A percentile compares a stretch with the other conserved stretches of the same genome.
phyloP scores from a whole-genome alignment of 2,888 invertebrate genomes.

The Linyphia triangularis region DNA sequence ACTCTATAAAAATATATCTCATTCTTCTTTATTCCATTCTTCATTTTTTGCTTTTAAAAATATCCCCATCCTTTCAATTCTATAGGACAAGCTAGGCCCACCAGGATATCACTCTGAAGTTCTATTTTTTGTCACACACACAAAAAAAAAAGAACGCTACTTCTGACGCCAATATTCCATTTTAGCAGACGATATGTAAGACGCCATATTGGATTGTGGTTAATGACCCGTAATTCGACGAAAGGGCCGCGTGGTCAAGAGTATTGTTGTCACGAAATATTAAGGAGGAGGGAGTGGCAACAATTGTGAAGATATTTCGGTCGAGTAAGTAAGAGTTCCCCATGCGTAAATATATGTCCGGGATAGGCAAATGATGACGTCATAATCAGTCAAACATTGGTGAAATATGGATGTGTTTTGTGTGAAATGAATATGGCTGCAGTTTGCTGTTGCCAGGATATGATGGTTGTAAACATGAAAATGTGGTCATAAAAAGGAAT shows the following conservation, averaged over 20 bases:
- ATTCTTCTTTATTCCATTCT: slow-evolving; percentile 40
- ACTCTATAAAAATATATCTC: slow-evolving; percentile 71
- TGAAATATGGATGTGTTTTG: background rate
- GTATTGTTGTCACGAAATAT: background rate
- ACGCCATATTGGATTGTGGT: slow-evolving; percentile 3
- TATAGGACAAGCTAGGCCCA: background rate
- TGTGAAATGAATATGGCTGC: background rate
- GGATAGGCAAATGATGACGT: slow-evolving; percentile 3
- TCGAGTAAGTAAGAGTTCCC: background rate
- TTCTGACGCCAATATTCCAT: slow-evolving; percentile 13
- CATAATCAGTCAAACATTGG: slow-evolving; percentile 1
- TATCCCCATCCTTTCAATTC: background rate
- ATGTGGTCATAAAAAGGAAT: no score
- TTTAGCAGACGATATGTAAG: slow-evolving; percentile 20
- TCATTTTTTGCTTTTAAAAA: background rate
- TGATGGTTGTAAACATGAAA: no score
- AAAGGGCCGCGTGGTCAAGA: background rate
- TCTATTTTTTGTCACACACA: background rate
- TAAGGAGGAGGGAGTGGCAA: background rate
- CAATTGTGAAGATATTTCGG: background rate
- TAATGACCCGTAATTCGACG: slow-evolving; percentile 38
- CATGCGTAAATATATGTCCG: slow-evolving; percentile 7
- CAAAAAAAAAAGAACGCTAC: background rate
- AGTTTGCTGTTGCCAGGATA: background rate
- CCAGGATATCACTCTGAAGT: background rate